Conservation (phyloP, 1,140 invertebrate genomes). For the Bombus balteatus region DNA sequence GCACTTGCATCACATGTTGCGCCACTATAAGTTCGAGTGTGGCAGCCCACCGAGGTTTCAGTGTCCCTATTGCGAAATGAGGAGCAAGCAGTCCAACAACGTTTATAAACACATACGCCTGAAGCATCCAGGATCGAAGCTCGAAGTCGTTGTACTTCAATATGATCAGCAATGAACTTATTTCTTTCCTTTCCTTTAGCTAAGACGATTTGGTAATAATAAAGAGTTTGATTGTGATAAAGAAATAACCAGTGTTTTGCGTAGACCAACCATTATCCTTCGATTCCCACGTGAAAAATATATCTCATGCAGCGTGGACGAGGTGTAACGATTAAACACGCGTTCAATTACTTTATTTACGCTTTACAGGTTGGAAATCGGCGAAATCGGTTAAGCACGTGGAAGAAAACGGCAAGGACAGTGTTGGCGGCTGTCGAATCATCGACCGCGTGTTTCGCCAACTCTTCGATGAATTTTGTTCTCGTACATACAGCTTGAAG, state of each 20-base stretch:
- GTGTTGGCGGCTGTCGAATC: not conserved
- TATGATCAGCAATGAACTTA: slow-evolving; percentile 24
- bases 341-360: not conserved
- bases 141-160: slow-evolving; percentile 37
- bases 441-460: not conserved
- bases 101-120: slow-evolving; percentile 73
- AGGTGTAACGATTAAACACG: not conserved
- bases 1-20: slow-evolving; percentile 76
- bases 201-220: not conserved
- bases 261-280: not conserved
- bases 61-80: slow-evolving; percentile 82
- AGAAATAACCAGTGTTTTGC: not conserved
- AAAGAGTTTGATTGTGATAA: not conserved
- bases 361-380: not conserved
- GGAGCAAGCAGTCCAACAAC: slow-evolving; percentile 70
- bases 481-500: slow-evolving; percentile 47
- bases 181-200: rapidly evolving
- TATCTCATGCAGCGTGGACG: not conserved
- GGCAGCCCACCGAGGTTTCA: slow-evolving; percentile 86
- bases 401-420: not conserved
- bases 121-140: slow-evolving; percentile 64
- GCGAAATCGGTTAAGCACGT: not conserved
- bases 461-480: not conserved
- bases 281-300: not conserved
- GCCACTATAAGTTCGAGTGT: slow-evolving; percentile 86